Evolutionary conservation across 37 sponge, comb jelly and placozoan species (phyloP).

Genomic region (Cladorhizidae sp.): DNA sequence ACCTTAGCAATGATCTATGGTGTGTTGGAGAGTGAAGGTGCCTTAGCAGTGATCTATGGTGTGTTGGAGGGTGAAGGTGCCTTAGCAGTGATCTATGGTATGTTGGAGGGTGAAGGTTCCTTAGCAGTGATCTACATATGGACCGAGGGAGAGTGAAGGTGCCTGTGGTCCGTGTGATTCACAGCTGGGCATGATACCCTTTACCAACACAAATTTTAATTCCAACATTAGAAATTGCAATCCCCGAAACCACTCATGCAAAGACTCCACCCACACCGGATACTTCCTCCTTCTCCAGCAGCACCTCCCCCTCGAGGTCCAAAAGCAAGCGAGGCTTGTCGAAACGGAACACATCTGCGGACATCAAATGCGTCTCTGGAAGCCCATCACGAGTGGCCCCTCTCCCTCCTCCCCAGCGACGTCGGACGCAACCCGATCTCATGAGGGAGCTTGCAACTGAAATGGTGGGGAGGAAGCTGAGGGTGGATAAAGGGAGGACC

Average conservation of each 20-base stretch:
- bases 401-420: conserved; percentile 6
- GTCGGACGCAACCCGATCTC: conserved; percentile 13
- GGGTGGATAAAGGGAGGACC: background rate
- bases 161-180: too few species aligned
- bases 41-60: too few species aligned
- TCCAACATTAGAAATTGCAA: too few species aligned
- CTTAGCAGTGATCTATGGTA: too few species aligned
- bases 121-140: too few species aligned
- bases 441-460: conserved; percentile 32
- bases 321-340: background rate
- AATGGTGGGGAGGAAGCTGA: background rate
- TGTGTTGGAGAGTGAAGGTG: too few species aligned
- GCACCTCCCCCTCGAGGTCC: background rate
- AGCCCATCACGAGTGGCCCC: conserved; percentile 4
- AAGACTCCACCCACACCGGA: background rate
- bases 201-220: too few species aligned
- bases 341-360: background rate
- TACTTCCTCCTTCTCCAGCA: background rate
- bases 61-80: too few species aligned
- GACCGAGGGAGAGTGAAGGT: too few species aligned
- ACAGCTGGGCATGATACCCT: too few species aligned
- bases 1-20: too few species aligned
- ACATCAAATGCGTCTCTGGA: background rate
- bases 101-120: too few species aligned
- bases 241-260: background rate